Evolutionary conservation across 2,113 vertebrate species (phyloP).

Genomic region (Chionis minor): DNA sequence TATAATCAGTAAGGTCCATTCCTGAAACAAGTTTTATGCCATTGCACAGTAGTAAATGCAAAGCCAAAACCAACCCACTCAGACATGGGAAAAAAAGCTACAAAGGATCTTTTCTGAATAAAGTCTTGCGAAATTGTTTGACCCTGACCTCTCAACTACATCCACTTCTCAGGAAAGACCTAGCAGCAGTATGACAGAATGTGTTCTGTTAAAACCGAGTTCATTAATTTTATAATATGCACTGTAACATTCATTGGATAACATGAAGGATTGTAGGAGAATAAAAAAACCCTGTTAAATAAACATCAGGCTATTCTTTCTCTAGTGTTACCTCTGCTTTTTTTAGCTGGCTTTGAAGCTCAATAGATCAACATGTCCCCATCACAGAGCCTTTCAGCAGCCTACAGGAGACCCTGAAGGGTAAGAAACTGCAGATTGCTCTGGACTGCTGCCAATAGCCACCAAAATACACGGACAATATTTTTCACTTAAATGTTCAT

Average conservation of each 20-base stretch:
- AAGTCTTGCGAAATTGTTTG: not conserved
- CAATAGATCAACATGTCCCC: not conserved
- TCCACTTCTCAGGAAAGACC: not conserved
- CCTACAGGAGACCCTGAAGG: not conserved
- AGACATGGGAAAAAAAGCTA: not conserved
- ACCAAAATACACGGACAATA: not conserved
- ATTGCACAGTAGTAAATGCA: not conserved
- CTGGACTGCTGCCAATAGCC: not conserved
- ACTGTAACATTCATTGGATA: not conserved
- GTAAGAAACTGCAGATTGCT: not conserved
- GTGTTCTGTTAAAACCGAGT: not conserved
- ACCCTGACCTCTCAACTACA: not conserved
- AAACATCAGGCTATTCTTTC: not conserved
- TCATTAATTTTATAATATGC: not conserved
- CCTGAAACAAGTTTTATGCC: not conserved
- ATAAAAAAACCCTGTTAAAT: not conserved
- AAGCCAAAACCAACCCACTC: not conserved
- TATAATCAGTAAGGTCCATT: not conserved
- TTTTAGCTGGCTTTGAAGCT: not conserved
- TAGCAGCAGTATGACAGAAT: not conserved
- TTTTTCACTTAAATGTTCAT: not conserved
- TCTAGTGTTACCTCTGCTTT: not conserved
- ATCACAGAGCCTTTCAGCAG: not conserved
- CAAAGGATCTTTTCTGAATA: not conserved
- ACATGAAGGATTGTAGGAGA: not conserved